These are phyloP conservation scores for Callospermophilus lateralis DNA, from an alignment of 2,113 vertebrate species.

Conservation along the genomic window DNA sequence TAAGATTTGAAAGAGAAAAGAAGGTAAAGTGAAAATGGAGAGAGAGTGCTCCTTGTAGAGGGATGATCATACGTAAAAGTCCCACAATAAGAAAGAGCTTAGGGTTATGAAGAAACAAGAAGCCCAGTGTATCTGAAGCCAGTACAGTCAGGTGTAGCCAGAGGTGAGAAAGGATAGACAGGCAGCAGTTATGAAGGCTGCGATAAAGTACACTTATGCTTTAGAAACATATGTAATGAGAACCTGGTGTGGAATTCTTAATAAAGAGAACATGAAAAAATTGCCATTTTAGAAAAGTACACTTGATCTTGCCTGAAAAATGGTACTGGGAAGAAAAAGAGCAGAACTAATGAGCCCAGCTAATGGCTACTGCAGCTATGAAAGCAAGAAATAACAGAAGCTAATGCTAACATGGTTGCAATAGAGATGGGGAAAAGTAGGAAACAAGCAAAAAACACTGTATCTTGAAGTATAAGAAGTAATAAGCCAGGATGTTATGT, in stretches of 20 bases:
- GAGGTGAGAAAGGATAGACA: neutral
- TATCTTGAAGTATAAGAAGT: neutral
- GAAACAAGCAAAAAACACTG: neutral
- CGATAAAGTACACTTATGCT: neutral
- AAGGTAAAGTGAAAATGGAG: neutral
- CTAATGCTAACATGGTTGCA: neutral
- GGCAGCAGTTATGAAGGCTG: neutral
- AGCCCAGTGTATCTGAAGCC: neutral
- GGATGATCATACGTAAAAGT: neutral
- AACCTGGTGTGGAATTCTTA: neutral
- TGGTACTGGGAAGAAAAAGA: neutral
- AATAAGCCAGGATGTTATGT: neutral
- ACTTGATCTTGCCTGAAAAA: neutral
- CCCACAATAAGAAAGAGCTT: neutral
- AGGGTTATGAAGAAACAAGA: neutral
- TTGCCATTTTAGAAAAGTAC: neutral
- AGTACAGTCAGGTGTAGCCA: neutral
- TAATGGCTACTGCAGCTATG: neutral
- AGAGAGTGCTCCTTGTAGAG: neutral
- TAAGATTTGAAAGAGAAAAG: neutral
- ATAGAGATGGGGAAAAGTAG: neutral
- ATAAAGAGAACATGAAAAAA: neutral
- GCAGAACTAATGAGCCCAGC: neutral
- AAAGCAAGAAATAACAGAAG: neutral
- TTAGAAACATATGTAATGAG: neutral